A percentile compares a stretch with the other conserved stretches of the same genome.
phyloP scores from a whole-genome alignment of 2,888 invertebrate species.

The Podotricha telesiphe region DNA sequence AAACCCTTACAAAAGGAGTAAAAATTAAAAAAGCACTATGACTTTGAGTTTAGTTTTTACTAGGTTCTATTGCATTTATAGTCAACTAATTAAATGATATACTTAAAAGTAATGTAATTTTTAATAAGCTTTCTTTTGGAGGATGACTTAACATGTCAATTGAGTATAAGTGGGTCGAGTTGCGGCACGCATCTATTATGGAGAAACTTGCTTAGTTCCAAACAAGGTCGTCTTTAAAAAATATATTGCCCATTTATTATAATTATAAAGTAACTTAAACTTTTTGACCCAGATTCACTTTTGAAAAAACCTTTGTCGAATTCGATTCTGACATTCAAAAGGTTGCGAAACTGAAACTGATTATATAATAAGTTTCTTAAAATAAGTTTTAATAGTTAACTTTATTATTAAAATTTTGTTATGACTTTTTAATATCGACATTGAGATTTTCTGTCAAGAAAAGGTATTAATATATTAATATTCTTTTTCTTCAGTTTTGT shows the following conservation, averaged over 20 bases:
- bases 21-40: no score
- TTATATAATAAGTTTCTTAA: no score
- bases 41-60: no score
- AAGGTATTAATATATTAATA: no score
- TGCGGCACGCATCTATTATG: conserved; percentile 2
- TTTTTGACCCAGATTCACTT: not conserved
- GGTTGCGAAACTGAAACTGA: not conserved
- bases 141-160: not conserved
- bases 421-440: no score
- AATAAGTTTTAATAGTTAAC: no score
- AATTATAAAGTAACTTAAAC: not conserved
- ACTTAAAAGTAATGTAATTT: not conserved
- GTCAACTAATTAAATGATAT: no score
- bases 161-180: conserved; percentile 13
- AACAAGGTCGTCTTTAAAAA: not conserved
- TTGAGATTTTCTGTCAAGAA: no score
- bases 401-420: no score
- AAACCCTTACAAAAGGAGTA: no score
- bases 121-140: not conserved
- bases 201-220: conserved; percentile 17
- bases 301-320: not conserved
- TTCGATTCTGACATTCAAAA: not conserved
- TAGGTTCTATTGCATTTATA: no score
- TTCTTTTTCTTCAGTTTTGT: no score
- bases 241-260: not conserved